Evolutionary conservation across 2,888 invertebrate genomes (phyloP), one percentile per base, ranked within the genome.

Genomic region (Chromoteleia sp.): DNA sequence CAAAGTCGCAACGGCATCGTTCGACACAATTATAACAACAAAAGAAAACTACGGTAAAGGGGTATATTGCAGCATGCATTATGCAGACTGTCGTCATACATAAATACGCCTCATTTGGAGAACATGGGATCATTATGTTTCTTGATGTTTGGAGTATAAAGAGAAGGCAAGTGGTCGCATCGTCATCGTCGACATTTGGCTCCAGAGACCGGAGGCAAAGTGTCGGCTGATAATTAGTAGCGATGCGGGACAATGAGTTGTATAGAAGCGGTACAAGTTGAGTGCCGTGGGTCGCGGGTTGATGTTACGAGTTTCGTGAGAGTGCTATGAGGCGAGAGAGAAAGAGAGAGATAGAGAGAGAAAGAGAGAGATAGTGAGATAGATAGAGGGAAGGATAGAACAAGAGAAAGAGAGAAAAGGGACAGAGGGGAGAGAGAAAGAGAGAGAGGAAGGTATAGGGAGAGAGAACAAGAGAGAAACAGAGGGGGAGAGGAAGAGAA

Each of bases 191-290:
- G 76, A 77, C 81, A 77, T 81, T 81, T 54, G 73, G 68, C 70
- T 80, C 75, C 58, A 41, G 70, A 75, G 75, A 70, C 67, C 61
- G 50, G 61, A 63, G 56, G 71, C 61, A 81, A 83, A 85, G 85
- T 84, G 87, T 86, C 84, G 73, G 82, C 85, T 85, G 84, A 85
- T 86, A 86, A 89, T 89, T 88, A 87, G 86, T 81, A 84, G 80
- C 85, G 81, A 85, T 84, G 83, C 80, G 73, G 73, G 81, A 84
- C 81, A 82, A 86, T 84, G 84, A 81, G 82, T 71, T 74, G 81
- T 74, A 70, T 45, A 39, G 73, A 73, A 75, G 71, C 74, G 63
- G 80, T 77, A 39, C 58, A 67, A 81, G 81, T 84, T 75, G 83
- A 84, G 83, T 83, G 77, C 54, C 77, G 74, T 61, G 82, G 82